phyloP scores from a whole-genome alignment of 2,888 invertebrate species.

The Tromatobia lineatoria region DNA sequence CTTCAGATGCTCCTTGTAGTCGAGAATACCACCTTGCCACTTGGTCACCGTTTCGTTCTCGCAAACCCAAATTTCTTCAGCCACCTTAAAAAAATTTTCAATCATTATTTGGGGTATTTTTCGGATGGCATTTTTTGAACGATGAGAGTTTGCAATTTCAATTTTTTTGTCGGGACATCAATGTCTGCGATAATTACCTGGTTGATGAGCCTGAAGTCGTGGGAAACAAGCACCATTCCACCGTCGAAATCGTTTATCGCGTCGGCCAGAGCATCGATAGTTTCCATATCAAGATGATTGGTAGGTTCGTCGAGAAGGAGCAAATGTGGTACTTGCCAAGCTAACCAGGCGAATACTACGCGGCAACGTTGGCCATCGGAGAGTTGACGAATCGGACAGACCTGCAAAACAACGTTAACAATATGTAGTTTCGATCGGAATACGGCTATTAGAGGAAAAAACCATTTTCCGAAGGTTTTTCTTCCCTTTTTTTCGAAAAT shows the following conservation, averaged over 20 bases:
- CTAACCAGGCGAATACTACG: conserved; percentile 99
- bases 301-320: conserved; percentile 95
- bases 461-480: too few species aligned
- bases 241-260: conserved; percentile 99
- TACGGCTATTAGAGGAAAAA: too few species aligned
- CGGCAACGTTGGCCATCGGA: conserved; percentile 99
- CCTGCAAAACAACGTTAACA: conserved; percentile 86
- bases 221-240: conserved; percentile 99
- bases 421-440: background rate
- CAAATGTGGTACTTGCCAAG: conserved; percentile 98
- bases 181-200: conserved; percentile 89
- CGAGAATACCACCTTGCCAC: conserved; percentile 98
- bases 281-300: conserved; percentile 99
- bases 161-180: background rate
- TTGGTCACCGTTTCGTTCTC: conserved; percentile 98
- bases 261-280: conserved; percentile 98
- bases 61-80: conserved; percentile 99
- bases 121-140: too few species aligned
- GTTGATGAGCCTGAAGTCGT: conserved; percentile 99
- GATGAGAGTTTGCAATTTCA: background rate
- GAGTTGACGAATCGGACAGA: conserved; percentile 96
- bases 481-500: too few species aligned
- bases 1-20: conserved; percentile 98
- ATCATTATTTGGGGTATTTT: background rate
- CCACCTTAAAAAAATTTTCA: conserved; percentile 90